These are phyloP conservation scores for Sebastes trivittatus DNA, from an alignment of 2,797 vertebrate species.

Conservation along the genomic window DNA sequence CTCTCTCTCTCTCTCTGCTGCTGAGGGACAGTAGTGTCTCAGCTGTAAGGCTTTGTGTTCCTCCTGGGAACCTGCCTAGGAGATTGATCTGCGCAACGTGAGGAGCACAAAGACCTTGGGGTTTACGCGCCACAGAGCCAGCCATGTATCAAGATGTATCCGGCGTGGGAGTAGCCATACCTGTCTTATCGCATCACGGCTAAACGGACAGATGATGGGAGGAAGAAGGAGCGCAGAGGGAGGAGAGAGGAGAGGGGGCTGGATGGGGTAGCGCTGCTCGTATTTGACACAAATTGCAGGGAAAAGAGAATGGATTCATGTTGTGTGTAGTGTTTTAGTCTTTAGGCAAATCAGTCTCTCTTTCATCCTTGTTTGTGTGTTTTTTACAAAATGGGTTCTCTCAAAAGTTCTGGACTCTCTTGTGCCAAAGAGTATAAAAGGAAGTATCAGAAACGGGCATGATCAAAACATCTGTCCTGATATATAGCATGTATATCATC, in stretches of 20 bases:
- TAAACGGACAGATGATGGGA: slow-evolving; percentile 64
- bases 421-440: background rate
- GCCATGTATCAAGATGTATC: slow-evolving; percentile 72
- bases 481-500: background rate
- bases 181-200: slow-evolving; percentile 71
- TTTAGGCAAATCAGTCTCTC: background rate
- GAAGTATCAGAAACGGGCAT: background rate
- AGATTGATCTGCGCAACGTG: slow-evolving; percentile 76
- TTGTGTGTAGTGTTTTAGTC: slow-evolving; percentile 2
- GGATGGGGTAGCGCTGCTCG: background rate
- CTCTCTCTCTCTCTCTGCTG: slow-evolving; percentile 36
- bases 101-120: slow-evolving; percentile 74
- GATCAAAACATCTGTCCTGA: background rate
- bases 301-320: slow-evolving; percentile 28
- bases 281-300: slow-evolving; percentile 32
- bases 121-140: slow-evolving; percentile 63
- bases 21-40: slow-evolving; percentile 74
- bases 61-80: slow-evolving; percentile 76
- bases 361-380: background rate
- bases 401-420: background rate
- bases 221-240: slow-evolving; percentile 30
- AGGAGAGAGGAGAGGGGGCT: slow-evolving; percentile 1
- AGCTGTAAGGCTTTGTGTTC: slow-evolving; percentile 76
- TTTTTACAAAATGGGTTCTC: background rate
- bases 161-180: slow-evolving; percentile 69